Evolutionary conservation across 2,113 vertebrate species (phyloP).

Genomic region (Thinocorus orbignyianus): DNA sequence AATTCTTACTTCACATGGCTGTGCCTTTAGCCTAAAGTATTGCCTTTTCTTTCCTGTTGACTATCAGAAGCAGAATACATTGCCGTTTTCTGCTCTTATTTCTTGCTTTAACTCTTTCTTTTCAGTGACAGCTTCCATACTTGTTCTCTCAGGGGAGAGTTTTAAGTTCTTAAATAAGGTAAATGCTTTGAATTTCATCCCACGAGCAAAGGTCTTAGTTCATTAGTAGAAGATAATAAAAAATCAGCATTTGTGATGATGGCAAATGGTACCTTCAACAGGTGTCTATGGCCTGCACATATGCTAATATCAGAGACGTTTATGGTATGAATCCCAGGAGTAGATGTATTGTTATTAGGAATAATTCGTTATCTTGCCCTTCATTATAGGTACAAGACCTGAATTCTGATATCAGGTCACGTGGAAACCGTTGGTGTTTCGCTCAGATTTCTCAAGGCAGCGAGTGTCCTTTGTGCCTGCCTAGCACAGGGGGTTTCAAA

Average conservation of each 20-base stretch:
- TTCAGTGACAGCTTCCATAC: constrained; percentile 16
- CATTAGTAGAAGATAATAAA: constrained; percentile 51
- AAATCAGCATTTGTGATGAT: constrained; percentile 36
- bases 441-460: not conserved
- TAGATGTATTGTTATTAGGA: not conserved
- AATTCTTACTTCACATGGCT: not conserved
- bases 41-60: not conserved
- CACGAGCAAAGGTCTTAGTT: constrained; percentile 12
- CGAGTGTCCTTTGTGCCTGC: not conserved
- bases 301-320: not conserved
- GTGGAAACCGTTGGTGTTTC: not conserved
- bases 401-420: not conserved
- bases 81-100: not conserved
- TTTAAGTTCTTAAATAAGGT: constrained; percentile 57
- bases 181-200: constrained; percentile 59
- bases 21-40: not conserved
- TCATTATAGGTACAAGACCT: not conserved
- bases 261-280: constrained; percentile 11
- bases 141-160: constrained; percentile 14
- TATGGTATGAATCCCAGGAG: not conserved
- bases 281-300: constrained; percentile 7
- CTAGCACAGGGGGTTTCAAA: not conserved
- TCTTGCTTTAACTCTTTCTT: constrained; percentile 58
- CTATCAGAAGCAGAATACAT: not conserved
- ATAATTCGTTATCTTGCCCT: not conserved